Evolutionary conservation across 92 coral and sea anemone genomes (phyloP).

Genomic region (Phenganax marumi): DNA sequence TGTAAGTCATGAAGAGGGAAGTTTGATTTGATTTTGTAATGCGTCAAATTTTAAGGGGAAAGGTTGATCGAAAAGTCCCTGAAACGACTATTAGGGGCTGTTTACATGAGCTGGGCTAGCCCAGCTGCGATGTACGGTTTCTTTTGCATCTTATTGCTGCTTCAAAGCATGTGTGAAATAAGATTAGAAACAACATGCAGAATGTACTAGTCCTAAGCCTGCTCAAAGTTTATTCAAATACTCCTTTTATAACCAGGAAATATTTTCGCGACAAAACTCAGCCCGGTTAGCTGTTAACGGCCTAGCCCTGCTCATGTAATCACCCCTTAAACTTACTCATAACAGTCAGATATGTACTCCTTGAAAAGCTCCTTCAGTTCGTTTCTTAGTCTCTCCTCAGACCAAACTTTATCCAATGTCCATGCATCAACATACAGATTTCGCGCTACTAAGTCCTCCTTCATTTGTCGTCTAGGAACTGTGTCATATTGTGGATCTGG

Average conservation of each 20-base stretch:
- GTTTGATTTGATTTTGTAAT: background rate
- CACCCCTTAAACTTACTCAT: constrained; percentile 25
- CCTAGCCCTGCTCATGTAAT: too few relatives aligned
- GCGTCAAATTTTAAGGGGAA: background rate
- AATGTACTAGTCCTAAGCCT: too few relatives aligned
- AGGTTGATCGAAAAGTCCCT: background rate
- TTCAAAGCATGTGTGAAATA: too few relatives aligned
- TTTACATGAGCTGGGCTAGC: too few relatives aligned
- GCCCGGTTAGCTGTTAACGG: too few relatives aligned
- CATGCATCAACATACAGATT: constrained; percentile 23
- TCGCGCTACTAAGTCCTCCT: constrained; percentile 4
- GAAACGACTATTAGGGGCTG: background rate
- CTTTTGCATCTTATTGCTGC: too few relatives aligned
- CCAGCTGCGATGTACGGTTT: too few relatives aligned
- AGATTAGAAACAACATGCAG: too few relatives aligned
- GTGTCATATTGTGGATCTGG: background rate
- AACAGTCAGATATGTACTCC: constrained; percentile 20
- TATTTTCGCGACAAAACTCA: too few relatives aligned
- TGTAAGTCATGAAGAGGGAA: background rate
- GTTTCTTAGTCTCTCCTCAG: background rate
- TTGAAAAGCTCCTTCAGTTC: background rate
- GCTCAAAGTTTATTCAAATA: too few relatives aligned
- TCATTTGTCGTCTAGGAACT: constrained; percentile 14
- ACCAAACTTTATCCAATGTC: constrained; percentile 15
- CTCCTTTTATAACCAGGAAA: too few relatives aligned